Evolutionary conservation across 2,888 invertebrate species (phyloP).

Genomic region (Eupithecia insigniata): DNA sequence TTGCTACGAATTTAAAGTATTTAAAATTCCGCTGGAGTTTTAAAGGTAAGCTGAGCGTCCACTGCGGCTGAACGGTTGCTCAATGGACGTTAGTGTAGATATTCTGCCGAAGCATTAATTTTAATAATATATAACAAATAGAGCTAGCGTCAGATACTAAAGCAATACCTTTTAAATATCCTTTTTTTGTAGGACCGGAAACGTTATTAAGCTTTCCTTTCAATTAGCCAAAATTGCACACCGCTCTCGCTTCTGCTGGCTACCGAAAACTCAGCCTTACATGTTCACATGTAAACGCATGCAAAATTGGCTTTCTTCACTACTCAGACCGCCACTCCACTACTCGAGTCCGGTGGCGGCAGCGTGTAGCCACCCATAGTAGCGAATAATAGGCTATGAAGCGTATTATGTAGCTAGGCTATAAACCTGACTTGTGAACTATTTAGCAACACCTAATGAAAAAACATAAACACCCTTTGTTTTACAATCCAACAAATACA

Average conservation of each 20-base stretch:
- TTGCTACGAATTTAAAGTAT: neutral
- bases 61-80: neutral
- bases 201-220: no score
- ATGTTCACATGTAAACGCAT: no score
- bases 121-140: neutral
- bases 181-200: no score
- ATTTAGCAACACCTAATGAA: neutral
- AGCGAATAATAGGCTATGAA: no score
- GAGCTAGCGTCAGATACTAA: neutral
- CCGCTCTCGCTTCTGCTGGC: no score
- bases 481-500: neutral
- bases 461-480: neutral
- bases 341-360: neutral
- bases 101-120: neutral
- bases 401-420: neutral
- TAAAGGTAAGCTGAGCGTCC: neutral
- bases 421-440: neutral
- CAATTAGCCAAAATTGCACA: no score
- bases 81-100: neutral
- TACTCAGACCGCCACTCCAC: neutral
- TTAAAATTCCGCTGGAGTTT: conserved; percentile 5
- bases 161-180: no score
- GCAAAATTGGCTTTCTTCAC: no score
- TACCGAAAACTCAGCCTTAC: no score
- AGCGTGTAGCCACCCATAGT: neutral